A percentile compares a stretch with the other conserved stretches of the same genome.
These are phyloP conservation scores for Clostera curtula DNA, from an alignment of 2,888 invertebrate species.

Conservation along the genomic window DNA sequence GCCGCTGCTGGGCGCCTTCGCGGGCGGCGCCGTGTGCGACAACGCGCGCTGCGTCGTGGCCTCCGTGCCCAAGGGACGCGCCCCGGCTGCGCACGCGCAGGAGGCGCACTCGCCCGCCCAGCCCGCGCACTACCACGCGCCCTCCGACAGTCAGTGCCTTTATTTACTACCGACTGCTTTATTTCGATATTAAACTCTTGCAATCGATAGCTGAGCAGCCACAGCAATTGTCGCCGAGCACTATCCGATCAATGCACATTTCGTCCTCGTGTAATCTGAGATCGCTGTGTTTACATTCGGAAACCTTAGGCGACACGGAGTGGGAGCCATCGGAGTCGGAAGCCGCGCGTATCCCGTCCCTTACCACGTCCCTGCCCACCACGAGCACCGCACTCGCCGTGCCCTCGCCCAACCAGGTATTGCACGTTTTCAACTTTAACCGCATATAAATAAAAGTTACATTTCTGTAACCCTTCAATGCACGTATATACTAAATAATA, in stretches of 20 bases:
- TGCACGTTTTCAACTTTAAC: too few relatives aligned
- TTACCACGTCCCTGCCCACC: slow-evolving; percentile 35
- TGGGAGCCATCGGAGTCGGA: slow-evolving; percentile 83
- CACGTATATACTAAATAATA: too few relatives aligned
- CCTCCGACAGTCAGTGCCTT: slow-evolving; percentile 24
- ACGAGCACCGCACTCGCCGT: slow-evolving; percentile 55
- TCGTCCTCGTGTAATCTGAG: too few relatives aligned
- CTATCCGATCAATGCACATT: too few relatives aligned
- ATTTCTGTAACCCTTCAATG: too few relatives aligned
- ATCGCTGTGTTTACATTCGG: background rate
- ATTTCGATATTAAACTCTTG: slow-evolving; percentile 22
- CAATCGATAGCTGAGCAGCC: too few relatives aligned
- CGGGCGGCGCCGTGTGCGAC: slow-evolving; percentile 82
- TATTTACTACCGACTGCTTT: slow-evolving; percentile 6
- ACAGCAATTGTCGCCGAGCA: too few relatives aligned
- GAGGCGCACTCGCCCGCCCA: slow-evolving; percentile 12
- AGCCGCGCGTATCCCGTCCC: slow-evolving; percentile 31
- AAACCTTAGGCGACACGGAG: slow-evolving; percentile 84
- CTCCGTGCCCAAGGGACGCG: slow-evolving; percentile 50
- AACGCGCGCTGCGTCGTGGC: slow-evolving; percentile 83
- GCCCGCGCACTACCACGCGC: slow-evolving; percentile 20
- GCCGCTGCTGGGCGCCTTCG: slow-evolving; percentile 76
- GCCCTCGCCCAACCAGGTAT: slow-evolving; percentile 41
- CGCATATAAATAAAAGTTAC: too few relatives aligned
- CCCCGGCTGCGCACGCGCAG: slow-evolving; percentile 28